Evolutionary conservation across 1,140 invertebrate species (phyloP).

Genomic region (Hirudo medicinalis): DNA sequence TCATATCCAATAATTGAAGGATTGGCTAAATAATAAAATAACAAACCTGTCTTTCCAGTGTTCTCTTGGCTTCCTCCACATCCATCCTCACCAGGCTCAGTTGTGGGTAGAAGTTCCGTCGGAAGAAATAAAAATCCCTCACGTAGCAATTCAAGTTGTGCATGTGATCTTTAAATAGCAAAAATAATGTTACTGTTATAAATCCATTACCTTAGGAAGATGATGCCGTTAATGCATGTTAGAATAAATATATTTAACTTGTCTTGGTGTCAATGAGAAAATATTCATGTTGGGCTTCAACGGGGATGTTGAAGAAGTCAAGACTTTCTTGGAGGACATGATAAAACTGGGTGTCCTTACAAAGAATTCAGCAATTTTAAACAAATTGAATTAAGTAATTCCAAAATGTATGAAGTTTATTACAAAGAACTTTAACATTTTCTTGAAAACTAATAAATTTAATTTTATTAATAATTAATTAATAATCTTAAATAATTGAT

Average conservation of each 20-base stretch:
- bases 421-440: no score
- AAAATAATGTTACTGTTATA: no score
- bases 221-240: no score
- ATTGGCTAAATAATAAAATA: background rate
- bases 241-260: slow-evolving; percentile 51
- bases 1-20: no score
- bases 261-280: slow-evolving; percentile 95
- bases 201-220: no score
- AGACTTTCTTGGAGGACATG: slow-evolving; percentile 87
- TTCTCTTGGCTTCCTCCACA: slow-evolving; percentile 74
- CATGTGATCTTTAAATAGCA: slow-evolving; percentile 58
- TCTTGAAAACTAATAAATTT: no score
- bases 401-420: no score
- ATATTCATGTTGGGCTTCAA: slow-evolving; percentile 72
- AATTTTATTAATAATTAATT: no score
- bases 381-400: no score
- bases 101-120: slow-evolving; percentile 93
- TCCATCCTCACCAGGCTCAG: slow-evolving; percentile 86
- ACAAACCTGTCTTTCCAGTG: slow-evolving; percentile 64
- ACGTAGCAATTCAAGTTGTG: slow-evolving; percentile 86
- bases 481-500: no score
- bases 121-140: slow-evolving; percentile 96
- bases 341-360: slow-evolving; percentile 80
- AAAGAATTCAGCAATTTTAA: no score
- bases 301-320: slow-evolving; percentile 92